These are phyloP conservation scores for Ascidia mentula DNA, from an alignment of 23 tunicate genomes.

Conservation along the genomic window DNA sequence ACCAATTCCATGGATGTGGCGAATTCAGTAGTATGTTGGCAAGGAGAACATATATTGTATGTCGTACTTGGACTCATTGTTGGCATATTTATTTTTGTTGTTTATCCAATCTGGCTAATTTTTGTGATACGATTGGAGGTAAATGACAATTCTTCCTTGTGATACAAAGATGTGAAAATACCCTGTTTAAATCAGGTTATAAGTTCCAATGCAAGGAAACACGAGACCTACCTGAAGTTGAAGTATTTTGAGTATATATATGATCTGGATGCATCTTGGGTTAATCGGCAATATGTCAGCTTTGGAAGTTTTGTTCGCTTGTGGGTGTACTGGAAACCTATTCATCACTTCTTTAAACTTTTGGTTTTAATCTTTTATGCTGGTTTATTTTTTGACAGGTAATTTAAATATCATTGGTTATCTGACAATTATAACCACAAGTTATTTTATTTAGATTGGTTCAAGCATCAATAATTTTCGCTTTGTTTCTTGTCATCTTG, in stretches of 20 bases:
- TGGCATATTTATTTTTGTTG: slow-evolving; percentile 32
- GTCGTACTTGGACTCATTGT: slow-evolving; percentile 46
- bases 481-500: slow-evolving; percentile 30
- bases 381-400: slow-evolving; percentile 53
- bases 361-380: slow-evolving; percentile 64
- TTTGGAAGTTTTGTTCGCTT: slow-evolving; percentile 81
- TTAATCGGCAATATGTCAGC: slow-evolving; percentile 42
- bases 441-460: slow-evolving; percentile 39
- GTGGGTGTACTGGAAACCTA: slow-evolving; percentile 78
- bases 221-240: slow-evolving; percentile 69
- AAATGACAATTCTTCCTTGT: too few species aligned
- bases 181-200: slow-evolving; percentile 55
- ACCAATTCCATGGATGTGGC: slow-evolving; percentile 64
- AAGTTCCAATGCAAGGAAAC: slow-evolving; percentile 40
- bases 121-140: not conserved
- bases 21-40: slow-evolving; percentile 69
- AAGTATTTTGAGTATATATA: slow-evolving; percentile 77
- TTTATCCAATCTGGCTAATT: slow-evolving; percentile 60
- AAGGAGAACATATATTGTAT: slow-evolving; percentile 55
- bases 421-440: not conserved
- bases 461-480: slow-evolving; percentile 40
- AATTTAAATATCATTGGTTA: not conserved
- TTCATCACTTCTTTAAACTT: slow-evolving; percentile 66
- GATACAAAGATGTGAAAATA: too few species aligned
- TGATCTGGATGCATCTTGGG: slow-evolving; percentile 77